Evolutionary conservation across 2,888 invertebrate species (phyloP).

Genomic region (Thysanoteuthis rhombus): DNA sequence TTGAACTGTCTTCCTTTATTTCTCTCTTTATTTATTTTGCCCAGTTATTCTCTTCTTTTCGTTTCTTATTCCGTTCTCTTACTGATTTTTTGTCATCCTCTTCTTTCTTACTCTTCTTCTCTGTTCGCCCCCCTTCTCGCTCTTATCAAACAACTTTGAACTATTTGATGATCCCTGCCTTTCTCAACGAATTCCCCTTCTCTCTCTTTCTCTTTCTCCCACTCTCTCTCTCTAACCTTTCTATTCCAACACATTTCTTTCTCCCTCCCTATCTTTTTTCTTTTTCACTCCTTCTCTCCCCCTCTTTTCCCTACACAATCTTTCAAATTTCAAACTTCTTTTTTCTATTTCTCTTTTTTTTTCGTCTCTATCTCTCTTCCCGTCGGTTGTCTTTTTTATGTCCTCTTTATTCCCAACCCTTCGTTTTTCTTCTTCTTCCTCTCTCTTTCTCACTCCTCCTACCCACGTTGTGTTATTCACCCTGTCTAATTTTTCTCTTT

Average conservation of each 20-base stretch:
- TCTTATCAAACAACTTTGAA: neutral
- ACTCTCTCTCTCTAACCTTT: neutral
- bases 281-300: neutral
- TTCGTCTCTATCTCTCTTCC: neutral
- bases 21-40: too few relatives aligned
- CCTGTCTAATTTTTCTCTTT: neutral
- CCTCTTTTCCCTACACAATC: neutral
- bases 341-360: neutral
- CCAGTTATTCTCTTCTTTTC: too few relatives aligned
- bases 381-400: neutral
- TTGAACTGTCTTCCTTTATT: too few relatives aligned
- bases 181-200: neutral
- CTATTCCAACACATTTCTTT: neutral
- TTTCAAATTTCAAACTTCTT: too few relatives aligned
- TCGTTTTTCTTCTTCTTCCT: neutral
- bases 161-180: neutral
- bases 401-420: neutral
- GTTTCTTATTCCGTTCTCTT: too few relatives aligned
- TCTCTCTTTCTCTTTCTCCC: neutral
- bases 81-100: too few relatives aligned
- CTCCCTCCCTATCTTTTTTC: neutral
- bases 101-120: too few relatives aligned
- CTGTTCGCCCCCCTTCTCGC: too few relatives aligned
- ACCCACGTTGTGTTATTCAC: neutral
- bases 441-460: neutral